Base-by-base conservation (phyloP, 2,888 invertebrate genomes). In the Rhagophthalmus giganteus region DNA sequence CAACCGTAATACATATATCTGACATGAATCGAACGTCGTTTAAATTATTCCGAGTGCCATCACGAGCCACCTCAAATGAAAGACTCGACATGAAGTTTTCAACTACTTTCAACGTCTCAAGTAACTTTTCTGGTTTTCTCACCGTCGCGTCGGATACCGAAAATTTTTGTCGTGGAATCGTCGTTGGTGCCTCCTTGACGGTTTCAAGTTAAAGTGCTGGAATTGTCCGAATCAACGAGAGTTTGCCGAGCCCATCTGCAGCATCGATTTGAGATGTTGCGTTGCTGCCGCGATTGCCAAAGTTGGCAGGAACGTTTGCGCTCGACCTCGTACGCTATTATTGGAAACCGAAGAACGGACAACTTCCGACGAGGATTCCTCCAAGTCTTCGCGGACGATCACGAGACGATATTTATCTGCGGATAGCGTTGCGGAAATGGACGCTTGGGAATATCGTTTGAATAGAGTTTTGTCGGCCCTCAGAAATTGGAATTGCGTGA, bases 151-250 rank as follows among this genome's bases (percentile, higher is more conserved):
- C 76, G 34, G 73, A 76, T 13, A 58, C 57, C 0, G 73, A 69
- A 3, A 66, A 69, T 1, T 63, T 66, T 2, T 70, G 74, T 12
- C 68, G 28, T 81, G 80, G 80, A 80, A 79, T 65, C 73, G 77
- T 0, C 69, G 76, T 38, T 81, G 80, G 79, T 80, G 79, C 61
- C 69, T 72, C 5, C 63, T 81, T 2, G 68, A 74, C 20, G 76
- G 76, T 0, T 66, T 75, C 8, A 57, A 60, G 0, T 56, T 81
- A 1, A 62, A 66, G 24, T 75, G 77, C 26, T 81, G 79, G 79
- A 76, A 76, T 42, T 76, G 78, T 65, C 79, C 78, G 1, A 66
- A 70, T 14, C 75, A 76, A 42, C 68, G 67, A 38, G 70, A 64
- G 12, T 64, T 63, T 4, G 60, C 67, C 12, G 61, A 49, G 8